A percentile compares a stretch with the other conserved stretches of the same genome.
These are phyloP conservation scores for Pangasius macronema DNA, from an alignment of 2,797 vertebrate species.

Conservation along the genomic window DNA sequence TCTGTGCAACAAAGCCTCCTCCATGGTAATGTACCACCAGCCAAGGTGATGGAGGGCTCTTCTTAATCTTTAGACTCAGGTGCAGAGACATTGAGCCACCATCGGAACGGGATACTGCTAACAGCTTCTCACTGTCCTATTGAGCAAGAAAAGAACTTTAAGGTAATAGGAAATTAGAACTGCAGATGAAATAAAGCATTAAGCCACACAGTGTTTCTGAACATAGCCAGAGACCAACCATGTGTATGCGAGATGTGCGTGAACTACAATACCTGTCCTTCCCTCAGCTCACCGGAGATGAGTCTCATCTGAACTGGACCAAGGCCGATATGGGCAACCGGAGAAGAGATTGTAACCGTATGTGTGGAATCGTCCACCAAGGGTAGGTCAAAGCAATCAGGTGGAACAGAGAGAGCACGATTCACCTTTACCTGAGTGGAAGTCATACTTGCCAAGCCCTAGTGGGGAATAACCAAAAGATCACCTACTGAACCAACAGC, in stretches of 20 bases:
- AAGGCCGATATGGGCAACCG: conserved; percentile 80
- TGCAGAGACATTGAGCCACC: conserved; percentile 78
- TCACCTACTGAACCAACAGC: not conserved
- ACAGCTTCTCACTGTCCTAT: conserved; percentile 84
- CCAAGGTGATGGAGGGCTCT: conserved; percentile 77
- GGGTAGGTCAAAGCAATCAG: conserved; percentile 82
- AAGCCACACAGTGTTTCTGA: not conserved
- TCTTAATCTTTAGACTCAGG: conserved; percentile 76
- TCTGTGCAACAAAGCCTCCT: conserved; percentile 93
- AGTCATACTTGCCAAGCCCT: conserved; percentile 87
- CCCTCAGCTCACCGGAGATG: conserved; percentile 86
- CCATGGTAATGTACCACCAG: conserved; percentile 89
- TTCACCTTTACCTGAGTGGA: conserved; percentile 86
- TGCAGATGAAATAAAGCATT: not conserved
- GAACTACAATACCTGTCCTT: conserved; percentile 84
- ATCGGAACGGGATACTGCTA: conserved; percentile 77
- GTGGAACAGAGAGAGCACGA: conserved; percentile 82
- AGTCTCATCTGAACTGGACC: conserved; percentile 85
- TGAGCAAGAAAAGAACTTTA: not conserved
- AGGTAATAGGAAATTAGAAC: not conserved
- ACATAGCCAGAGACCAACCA: not conserved
- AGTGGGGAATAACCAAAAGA: not conserved
- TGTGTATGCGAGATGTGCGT: not conserved
- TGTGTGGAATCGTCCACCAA: conserved; percentile 74
- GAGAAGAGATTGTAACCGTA: conserved; percentile 80